phyloP scores from a whole-genome alignment of 2,888 invertebrate genomes.

The Synanthedon myopaeformis region DNA sequence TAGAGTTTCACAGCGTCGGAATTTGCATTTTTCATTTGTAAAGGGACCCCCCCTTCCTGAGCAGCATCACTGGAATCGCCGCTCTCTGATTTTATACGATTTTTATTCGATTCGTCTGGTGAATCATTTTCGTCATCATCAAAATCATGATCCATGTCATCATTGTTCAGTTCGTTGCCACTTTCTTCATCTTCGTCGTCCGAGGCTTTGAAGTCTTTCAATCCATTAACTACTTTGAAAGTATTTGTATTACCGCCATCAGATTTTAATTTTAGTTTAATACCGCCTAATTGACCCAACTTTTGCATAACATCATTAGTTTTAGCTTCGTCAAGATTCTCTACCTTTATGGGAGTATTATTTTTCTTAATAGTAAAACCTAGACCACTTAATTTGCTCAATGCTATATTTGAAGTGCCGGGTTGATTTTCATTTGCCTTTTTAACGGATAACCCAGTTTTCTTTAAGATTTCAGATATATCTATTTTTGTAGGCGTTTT shows the following conservation, averaged over 20 bases:
- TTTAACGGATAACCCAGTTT: slow-evolving; percentile 48
- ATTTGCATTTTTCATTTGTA: slow-evolving; percentile 9
- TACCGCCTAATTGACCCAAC: slow-evolving; percentile 53
- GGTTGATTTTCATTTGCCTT: slow-evolving; percentile 27
- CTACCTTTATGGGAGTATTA: slow-evolving; percentile 45
- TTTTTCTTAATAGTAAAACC: slow-evolving; percentile 60
- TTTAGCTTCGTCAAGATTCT: slow-evolving; percentile 26
- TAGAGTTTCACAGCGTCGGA: slow-evolving; percentile 13
- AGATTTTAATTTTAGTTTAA: slow-evolving; percentile 58
- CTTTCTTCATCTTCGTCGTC: slow-evolving; percentile 49
- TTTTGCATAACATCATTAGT: slow-evolving; percentile 44
- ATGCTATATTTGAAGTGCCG: slow-evolving; percentile 34
- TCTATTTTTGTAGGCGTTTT: slow-evolving; percentile 55
- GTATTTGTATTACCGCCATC: slow-evolving; percentile 48
- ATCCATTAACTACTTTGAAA: slow-evolving; percentile 57
- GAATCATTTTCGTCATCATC: slow-evolving; percentile 20
- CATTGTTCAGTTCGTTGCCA: slow-evolving; percentile 33
- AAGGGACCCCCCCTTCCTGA: slow-evolving; percentile 5
- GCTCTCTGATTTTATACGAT: slow-evolving; percentile 22
- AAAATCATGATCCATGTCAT: slow-evolving; percentile 8
- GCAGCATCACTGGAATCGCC: slow-evolving; percentile 22
- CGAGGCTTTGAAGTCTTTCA: slow-evolving; percentile 55
- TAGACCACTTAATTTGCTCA: slow-evolving; percentile 54
- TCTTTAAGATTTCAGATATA: slow-evolving; percentile 49
- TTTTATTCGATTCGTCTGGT: slow-evolving; percentile 12